A percentile compares a stretch with the other conserved stretches of the same genome.
phyloP scores from a whole-genome alignment of 2,113 vertebrate species.

The Epinephelus moara region DNA sequence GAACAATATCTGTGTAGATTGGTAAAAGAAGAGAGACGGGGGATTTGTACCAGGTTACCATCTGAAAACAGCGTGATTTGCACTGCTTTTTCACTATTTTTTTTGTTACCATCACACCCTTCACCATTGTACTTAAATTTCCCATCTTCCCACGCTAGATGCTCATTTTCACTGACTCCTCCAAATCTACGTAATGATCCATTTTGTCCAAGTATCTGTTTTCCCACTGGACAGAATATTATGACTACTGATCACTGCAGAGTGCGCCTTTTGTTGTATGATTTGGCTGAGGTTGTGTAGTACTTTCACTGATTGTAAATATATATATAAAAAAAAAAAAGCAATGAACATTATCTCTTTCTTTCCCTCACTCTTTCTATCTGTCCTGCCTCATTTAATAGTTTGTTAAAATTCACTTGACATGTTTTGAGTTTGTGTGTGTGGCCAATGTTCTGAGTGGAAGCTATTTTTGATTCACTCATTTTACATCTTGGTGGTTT shows the following conservation, averaged over 20 bases:
- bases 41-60: conserved; percentile 19
- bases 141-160: conserved; percentile 2
- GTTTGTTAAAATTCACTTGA: conserved; percentile 47
- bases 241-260: conserved; percentile 74
- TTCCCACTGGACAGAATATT: conserved; percentile 50
- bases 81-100: conserved; percentile 59
- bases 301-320: conserved; percentile 66
- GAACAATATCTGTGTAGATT: conserved; percentile 15
- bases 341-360: conserved; percentile 36
- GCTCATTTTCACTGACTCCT: conserved; percentile 22
- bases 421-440: conserved; percentile 41
- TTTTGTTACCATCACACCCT: conserved; percentile 32
- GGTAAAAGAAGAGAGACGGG: background rate
- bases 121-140: conserved; percentile 27
- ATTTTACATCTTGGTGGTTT: conserved; percentile 35
- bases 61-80: conserved; percentile 62
- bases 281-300: conserved; percentile 25
- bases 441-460: conserved; percentile 47
- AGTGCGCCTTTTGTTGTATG: conserved; percentile 45
- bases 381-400: conserved; percentile 29
- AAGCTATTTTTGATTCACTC: conserved; percentile 45
- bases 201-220: conserved; percentile 42
- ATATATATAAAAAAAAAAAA: conserved; percentile 39
- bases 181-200: background rate
- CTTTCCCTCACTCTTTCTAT: conserved; percentile 2